Evolutionary conservation across 2,113 vertebrate genomes (phyloP).

Genomic region (Tauraco erythrolophus): DNA sequence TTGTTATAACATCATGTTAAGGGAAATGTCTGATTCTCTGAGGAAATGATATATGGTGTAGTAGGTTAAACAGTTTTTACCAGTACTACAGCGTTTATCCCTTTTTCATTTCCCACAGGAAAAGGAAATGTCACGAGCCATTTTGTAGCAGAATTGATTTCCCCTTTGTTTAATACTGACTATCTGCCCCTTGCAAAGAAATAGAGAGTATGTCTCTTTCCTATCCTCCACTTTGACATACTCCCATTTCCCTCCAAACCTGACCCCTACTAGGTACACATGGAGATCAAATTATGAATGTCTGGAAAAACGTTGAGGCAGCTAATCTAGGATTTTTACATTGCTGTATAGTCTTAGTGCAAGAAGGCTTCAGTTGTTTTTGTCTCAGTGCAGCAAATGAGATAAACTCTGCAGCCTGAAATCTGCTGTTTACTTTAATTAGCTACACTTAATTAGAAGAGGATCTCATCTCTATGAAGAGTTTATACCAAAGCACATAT

Average conservation of each 20-base stretch:
- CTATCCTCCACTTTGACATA: background rate
- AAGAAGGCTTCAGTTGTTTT: background rate
- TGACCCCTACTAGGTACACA: background rate
- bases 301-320: background rate
- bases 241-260: background rate
- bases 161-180: background rate
- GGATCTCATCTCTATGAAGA: background rate
- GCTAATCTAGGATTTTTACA: background rate
- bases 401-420: background rate
- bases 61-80: background rate
- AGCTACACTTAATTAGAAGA: conserved; percentile 10
- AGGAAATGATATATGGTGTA: background rate
- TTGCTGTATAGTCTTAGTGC: background rate
- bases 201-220: background rate
- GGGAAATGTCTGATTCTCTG: background rate
- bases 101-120: conserved; percentile 1
- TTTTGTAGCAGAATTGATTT: background rate
- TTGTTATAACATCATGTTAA: background rate
- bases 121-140: background rate
- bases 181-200: background rate
- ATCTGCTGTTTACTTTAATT: conserved; percentile 8
- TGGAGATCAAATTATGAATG: background rate
- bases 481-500: background rate
- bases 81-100: background rate
- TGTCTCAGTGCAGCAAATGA: background rate